Percentiles rank a stretch among this genome's conserved stretches.
Evolutionary conservation across 2,888 invertebrate species (phyloP).

Genomic region (Ectemnius continuus): DNA sequence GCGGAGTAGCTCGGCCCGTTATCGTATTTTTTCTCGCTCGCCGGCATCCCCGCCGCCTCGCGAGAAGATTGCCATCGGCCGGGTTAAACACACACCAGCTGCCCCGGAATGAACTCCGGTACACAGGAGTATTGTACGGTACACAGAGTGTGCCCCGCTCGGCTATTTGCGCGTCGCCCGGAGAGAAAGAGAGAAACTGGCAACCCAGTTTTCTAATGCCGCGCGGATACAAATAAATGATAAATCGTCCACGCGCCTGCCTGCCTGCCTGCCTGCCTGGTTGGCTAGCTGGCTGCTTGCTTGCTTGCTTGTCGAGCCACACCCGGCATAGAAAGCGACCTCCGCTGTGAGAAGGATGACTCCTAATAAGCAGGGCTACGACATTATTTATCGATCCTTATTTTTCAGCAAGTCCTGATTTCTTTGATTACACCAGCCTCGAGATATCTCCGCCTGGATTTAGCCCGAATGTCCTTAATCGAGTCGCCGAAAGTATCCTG

Average conservation of each 20-base stretch:
- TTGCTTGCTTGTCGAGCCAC: too few species aligned
- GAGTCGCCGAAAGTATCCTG: too few species aligned
- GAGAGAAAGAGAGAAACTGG: constrained; percentile 5
- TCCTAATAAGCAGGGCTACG: constrained; percentile 29
- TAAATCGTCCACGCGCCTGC: constrained; percentile 45
- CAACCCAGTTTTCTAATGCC: constrained; percentile 49
- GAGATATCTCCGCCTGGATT: too few species aligned
- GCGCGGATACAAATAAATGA: constrained; percentile 49
- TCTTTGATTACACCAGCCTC: too few species aligned
- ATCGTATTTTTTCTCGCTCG: constrained; percentile 20
- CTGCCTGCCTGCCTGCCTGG: too few species aligned
- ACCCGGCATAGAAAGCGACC: constrained; percentile 13
- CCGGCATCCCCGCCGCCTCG: constrained; percentile 1
- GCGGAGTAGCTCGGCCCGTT: constrained; percentile 13
- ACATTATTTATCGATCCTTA: constrained; percentile 46
- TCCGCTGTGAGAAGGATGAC: constrained; percentile 19
- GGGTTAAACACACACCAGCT: constrained; percentile 47
- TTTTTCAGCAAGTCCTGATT: neutral
- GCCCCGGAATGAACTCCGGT: constrained; percentile 45
- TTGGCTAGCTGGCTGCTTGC: too few species aligned
- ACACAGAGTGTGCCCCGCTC: constrained; percentile 14
- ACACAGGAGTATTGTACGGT: constrained; percentile 52
- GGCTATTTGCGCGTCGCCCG: too few species aligned
- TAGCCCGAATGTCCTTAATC: too few species aligned
- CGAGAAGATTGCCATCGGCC: constrained; percentile 55